Conservation (phyloP, 2,888 invertebrate genomes). For the Synanthedon myopaeformis region DNA sequence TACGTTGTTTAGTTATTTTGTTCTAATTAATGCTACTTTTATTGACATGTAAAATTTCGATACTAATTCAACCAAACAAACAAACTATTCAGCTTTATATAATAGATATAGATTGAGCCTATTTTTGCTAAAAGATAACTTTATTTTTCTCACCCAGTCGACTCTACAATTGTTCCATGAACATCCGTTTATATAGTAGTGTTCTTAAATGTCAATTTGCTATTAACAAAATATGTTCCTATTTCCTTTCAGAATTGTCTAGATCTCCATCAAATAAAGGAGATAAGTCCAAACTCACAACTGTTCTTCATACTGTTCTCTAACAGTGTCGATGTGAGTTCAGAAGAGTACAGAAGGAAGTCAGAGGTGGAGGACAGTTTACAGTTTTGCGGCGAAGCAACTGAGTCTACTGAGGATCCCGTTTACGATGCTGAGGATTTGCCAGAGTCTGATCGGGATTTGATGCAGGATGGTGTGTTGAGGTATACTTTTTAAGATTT, state of each 20-base stretch:
- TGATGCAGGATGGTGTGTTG: slow-evolving; percentile 8
- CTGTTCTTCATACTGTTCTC: slow-evolving; percentile 52
- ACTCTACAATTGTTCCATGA: too few relatives aligned
- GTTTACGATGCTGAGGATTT: slow-evolving; percentile 26
- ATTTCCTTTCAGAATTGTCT: slow-evolving; percentile 45
- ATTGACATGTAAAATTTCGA: too few relatives aligned
- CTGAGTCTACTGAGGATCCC: slow-evolving; percentile 29
- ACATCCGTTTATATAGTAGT: too few relatives aligned
- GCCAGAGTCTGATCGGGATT: slow-evolving; percentile 35
- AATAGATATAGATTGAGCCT: too few relatives aligned
- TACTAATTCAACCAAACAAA: too few relatives aligned
- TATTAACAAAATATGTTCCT: neutral
- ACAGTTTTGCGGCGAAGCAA: slow-evolving; percentile 20
- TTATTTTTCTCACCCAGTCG: too few relatives aligned
- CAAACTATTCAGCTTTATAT: too few relatives aligned
- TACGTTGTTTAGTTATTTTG: too few relatives aligned
- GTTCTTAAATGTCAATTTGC: too few relatives aligned
- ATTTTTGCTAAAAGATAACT: too few relatives aligned
- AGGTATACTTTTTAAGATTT: neutral
- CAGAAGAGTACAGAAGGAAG: slow-evolving; percentile 9
- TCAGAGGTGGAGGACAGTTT: slow-evolving; percentile 1
- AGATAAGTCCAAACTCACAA: slow-evolving; percentile 46
- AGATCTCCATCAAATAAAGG: slow-evolving; percentile 58
- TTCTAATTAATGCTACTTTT: too few relatives aligned
- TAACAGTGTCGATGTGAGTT: slow-evolving; percentile 22